Evolutionary conservation across 2,113 vertebrate species (phyloP), one percentile per base, ranked within the genome.

Genomic region (Bettongia penicillata): DNA sequence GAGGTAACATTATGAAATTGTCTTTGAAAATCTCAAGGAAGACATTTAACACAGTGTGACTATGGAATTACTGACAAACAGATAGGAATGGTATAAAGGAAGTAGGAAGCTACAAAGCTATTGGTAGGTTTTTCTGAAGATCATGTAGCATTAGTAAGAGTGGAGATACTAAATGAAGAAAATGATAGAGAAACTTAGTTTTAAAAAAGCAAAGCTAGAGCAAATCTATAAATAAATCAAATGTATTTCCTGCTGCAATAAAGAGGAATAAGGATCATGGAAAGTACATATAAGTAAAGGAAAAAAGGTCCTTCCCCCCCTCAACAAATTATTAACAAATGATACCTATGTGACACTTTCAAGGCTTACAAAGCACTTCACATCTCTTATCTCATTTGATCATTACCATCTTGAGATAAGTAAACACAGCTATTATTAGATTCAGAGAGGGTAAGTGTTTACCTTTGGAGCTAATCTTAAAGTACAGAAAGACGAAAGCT

Each of bases 1-100:
- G 93, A 94, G 5, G 23, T 9, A 53, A 26, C 53, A 16, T 90
- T 92, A 47, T 43, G 68, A 91, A 95, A 91, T 0, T 68, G 11
- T 68, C 25, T 96, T 94, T 90, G 61, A 93, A 52, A 96, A 92
- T 53, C 90, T 43, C 52, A 91, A 8, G 43, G 31, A 93, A 47
- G 37, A 96, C n/a, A 77, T 0, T 91, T 84, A 84, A n/a, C 68
- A 8, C 43, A 94, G 52, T 6, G 25, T 61, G 48, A 96, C 51
- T 95, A 95, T 92, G 24, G 91, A 91, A 61, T 91, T 14, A 93
- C 50, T 50, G 68, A 92, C 93, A 92, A 55, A 50, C 6, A 93
- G 37, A 53, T 93, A 95, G 90, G 91, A 77, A 43, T 50, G 50
- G 92, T 8, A 37, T 52, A 90, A 23, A 53, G 26, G 19, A 94